These are phyloP conservation scores for Spicauda simplicius DNA, from an alignment of 2,888 invertebrate genomes.

Conservation along the genomic window DNA sequence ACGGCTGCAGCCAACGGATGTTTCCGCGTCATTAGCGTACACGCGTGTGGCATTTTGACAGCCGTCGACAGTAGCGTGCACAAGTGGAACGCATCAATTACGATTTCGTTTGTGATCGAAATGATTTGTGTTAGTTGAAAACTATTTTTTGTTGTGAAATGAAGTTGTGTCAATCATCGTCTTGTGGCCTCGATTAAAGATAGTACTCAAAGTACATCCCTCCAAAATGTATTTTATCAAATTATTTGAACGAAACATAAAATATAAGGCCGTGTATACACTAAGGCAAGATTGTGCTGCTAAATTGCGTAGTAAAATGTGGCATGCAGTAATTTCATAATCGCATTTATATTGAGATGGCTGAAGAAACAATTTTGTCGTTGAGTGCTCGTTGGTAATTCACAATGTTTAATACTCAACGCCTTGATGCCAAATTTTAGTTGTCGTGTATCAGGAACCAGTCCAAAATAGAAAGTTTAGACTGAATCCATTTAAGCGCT, in stretches of 20 bases:
- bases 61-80: neutral
- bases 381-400: too few relatives aligned
- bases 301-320: too few relatives aligned
- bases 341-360: neutral
- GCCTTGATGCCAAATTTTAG: too few relatives aligned
- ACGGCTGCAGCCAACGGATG: neutral
- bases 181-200: neutral
- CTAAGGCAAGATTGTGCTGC: neutral
- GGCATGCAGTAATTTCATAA: neutral
- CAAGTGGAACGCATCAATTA: neutral
- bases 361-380: too few relatives aligned
- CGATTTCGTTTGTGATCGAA: neutral
- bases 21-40: too few relatives aligned
- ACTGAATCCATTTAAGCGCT: too few relatives aligned
- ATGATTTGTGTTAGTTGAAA: too few relatives aligned
- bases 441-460: too few relatives aligned
- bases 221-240: slow-evolving; percentile 2
- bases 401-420: too few relatives aligned
- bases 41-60: too few relatives aligned
- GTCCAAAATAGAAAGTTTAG: too few relatives aligned
- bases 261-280: neutral
- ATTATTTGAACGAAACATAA: neutral
- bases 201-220: neutral
- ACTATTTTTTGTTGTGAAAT: neutral
- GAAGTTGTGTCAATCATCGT: neutral